Evolutionary conservation across 2,888 invertebrate genomes (phyloP).

Genomic region (Andrena hattorfiana): DNA sequence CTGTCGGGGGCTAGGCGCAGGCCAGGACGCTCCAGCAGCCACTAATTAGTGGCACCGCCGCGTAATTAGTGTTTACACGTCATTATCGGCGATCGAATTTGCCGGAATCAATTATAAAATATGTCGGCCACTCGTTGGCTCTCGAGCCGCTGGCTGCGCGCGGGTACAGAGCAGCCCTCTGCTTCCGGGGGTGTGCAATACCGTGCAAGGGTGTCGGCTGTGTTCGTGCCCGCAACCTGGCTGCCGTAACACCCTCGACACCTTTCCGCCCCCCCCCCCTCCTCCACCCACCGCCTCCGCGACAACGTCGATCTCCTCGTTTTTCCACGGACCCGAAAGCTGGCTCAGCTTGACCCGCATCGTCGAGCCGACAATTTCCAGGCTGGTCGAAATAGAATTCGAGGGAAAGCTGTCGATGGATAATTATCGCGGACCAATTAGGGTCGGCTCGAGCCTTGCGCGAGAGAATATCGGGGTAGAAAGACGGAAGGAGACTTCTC

Average conservation of each 20-base stretch:
- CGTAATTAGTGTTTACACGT: constrained; percentile 83
- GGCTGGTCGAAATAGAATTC: constrained; percentile 56
- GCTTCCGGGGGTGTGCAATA: background rate
- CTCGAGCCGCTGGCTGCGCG: constrained; percentile 45
- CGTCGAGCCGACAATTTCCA: constrained; percentile 68
- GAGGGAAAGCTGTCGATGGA: constrained; percentile 62
- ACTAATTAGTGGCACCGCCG: constrained; percentile 83
- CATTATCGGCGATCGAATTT: constrained; percentile 77
- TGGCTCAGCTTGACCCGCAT: constrained; percentile 79
- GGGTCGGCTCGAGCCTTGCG: constrained; percentile 48
- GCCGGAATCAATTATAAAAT: constrained; percentile 75
- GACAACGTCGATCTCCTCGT: constrained; percentile 31
- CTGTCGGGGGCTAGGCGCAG: constrained; percentile 71
- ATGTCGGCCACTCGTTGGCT: constrained; percentile 72
- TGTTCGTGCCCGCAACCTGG: constrained; percentile 38
- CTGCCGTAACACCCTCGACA: constrained; percentile 57
- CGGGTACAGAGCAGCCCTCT: constrained; percentile 24
- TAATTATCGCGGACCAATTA: constrained; percentile 80
- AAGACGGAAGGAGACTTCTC: constrained; percentile 7
- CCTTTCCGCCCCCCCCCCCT: constrained; percentile 40
- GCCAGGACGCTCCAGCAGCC: constrained; percentile 70
- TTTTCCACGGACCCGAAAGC: constrained; percentile 51
- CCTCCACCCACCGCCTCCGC: constrained; percentile 7
- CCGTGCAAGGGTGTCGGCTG: constrained; percentile 4
- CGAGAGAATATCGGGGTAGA: background rate